Conservation (phyloP, 2,797 vertebrate species). For the Anguilla anguilla region DNA sequence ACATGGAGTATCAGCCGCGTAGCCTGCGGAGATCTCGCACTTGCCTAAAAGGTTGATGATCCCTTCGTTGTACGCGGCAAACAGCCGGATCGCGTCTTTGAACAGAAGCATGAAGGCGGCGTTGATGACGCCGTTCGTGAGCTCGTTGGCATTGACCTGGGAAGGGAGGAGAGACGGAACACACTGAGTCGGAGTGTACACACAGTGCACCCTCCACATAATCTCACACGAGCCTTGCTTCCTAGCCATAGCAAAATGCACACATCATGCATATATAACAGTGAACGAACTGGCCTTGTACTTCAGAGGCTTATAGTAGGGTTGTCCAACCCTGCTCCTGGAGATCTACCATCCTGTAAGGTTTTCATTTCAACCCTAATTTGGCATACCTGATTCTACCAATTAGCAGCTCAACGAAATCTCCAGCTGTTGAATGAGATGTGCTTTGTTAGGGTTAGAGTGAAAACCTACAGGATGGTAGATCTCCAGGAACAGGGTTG, state of each 20-base stretch:
- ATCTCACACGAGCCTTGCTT: not conserved
- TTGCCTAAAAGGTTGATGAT: conserved; percentile 98
- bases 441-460: not conserved
- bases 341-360: not conserved
- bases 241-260: not conserved
- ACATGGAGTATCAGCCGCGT: not conserved
- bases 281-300: not conserved
- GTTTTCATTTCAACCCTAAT: not conserved
- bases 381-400: not conserved
- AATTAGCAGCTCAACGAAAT: not conserved
- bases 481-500: not conserved
- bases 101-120: conserved; percentile 99
- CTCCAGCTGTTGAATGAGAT: not conserved
- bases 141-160: conserved; percentile 97
- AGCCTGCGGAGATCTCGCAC: conserved; percentile 34
- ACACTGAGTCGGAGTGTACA: not conserved
- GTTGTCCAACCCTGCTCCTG: not conserved
- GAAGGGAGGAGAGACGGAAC: conserved; percentile 32
- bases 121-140: conserved; percentile 99
- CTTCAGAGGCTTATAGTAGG: not conserved
- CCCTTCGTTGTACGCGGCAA: conserved; percentile 98
- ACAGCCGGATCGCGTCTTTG: conserved; percentile 99
- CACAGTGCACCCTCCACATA: not conserved
- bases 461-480: not conserved
- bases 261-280: not conserved